Base-by-base conservation (phyloP, 2,113 vertebrate genomes). In the Anguilla japonica region DNA sequence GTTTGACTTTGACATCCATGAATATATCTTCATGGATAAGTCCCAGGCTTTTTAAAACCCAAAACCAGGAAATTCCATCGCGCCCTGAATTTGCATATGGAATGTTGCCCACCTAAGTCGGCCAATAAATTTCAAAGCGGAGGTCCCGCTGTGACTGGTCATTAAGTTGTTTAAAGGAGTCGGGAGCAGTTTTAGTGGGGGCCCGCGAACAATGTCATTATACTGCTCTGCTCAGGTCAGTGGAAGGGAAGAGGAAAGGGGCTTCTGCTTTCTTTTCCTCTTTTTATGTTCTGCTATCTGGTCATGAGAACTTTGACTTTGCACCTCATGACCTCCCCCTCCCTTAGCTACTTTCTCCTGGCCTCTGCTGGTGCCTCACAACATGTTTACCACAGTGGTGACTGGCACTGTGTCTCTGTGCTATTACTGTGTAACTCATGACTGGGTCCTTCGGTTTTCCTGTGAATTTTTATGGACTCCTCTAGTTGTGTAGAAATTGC, bases 241-340 rank as follows among this genome's bases (percentile, higher is more conserved):
- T 41, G 39, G 41, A 11, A 22, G 41, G 82, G 82, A 9, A 57
- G 82, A 39, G 82, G 82, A 83, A 83, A 34, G 81, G n/a, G 50
- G 50, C 14, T 57, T 39, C 39, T 6, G 40, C 34, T 40, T 43
- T 29, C 8, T 43, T 81, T n/a, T 41, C 15, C 13, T 93, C 85
- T 91, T 91, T 79, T 78, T 90, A 88, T 90, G 63, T 93, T 94
- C 93, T 93, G 82, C 82, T 83, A n/a, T 82, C 46, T 83, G 26
- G 2, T 22, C 41, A 16, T 83, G 82, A 39, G 29, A 83, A 57
- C 13, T 43, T 57, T 83, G 82, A 34, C 14, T 83, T 83, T 11
- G 18, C 34, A 8, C 50, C 53, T 40, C 41, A 5, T 41, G 6
- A 82, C 41, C 43, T 18, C 82, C 29, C 50, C 41, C 34, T 11